Conservation (phyloP, 2,797 vertebrate genomes). For the Catamblyrhynchus diadema region DNA sequence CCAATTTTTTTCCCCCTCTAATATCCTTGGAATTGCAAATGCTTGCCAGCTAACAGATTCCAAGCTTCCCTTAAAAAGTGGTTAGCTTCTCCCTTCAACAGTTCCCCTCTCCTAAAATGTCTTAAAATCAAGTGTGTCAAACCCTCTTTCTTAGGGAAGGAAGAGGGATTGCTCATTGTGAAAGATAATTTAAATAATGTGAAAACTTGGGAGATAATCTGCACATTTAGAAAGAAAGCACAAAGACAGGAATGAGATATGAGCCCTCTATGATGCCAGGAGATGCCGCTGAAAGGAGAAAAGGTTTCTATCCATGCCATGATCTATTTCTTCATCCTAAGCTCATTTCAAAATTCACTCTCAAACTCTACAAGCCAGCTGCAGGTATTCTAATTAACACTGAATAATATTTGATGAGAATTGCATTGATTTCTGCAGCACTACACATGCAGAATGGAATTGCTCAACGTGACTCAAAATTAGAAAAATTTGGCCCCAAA, state of each 20-base stretch:
- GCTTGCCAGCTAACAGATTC: not conserved
- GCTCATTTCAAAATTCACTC: not conserved
- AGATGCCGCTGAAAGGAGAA: not conserved
- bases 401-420: not conserved
- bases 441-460: not conserved
- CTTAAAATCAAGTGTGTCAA: not conserved
- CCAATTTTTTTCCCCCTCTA: rapidly evolving
- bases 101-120: not conserved
- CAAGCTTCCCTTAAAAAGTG: not conserved
- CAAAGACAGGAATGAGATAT: not conserved
- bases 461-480: slow-evolving; percentile 6
- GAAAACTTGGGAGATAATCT: not conserved
- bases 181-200: not conserved
- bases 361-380: not conserved
- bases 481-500: slow-evolving; percentile 40
- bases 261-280: not conserved
- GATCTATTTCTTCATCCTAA: not conserved
- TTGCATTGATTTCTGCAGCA: not conserved
- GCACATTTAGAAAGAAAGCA: not conserved
- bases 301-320: not conserved
- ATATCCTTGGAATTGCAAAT: not conserved
- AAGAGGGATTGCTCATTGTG: not conserved
- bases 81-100: not conserved
- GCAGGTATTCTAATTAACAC: not conserved
- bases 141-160: not conserved